Evolutionary conservation across 2,797 vertebrate genomes (phyloP).

Genomic region (Hypotaenidia okinawae): DNA sequence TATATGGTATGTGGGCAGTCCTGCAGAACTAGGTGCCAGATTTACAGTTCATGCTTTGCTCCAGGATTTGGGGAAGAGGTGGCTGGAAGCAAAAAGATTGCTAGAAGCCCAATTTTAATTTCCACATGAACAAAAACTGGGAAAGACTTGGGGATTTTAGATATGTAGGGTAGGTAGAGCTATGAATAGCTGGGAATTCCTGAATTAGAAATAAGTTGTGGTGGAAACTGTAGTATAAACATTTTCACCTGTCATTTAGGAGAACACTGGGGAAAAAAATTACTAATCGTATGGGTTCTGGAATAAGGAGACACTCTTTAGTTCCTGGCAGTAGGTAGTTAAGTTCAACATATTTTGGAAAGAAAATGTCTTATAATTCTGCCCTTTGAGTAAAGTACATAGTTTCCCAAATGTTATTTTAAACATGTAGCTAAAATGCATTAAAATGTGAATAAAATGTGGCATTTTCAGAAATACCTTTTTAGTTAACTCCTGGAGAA

Average conservation of each 20-base stretch:
- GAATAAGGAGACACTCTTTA: background rate
- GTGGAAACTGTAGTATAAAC: background rate
- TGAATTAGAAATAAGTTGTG: background rate
- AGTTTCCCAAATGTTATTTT: background rate
- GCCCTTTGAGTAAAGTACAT: background rate
- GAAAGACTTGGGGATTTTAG: background rate
- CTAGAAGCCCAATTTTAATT: background rate
- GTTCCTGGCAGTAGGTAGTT: background rate
- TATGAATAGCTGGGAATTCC: background rate
- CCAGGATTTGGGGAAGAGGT: background rate
- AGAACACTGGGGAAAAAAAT: background rate
- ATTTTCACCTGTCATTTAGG: background rate
- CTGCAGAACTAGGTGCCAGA: background rate
- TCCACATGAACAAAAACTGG: background rate
- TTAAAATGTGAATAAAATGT: background rate
- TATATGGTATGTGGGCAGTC: background rate
- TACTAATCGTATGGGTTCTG: background rate
- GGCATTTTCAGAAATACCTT: background rate
- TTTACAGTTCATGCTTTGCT: background rate
- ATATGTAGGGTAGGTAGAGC: background rate
- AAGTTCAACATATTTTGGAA: background rate
- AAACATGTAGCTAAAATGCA: background rate
- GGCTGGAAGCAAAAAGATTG: background rate
- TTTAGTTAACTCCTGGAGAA: background rate
- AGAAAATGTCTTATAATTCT: background rate